Base-by-base conservation (phyloP, 2,113 vertebrate species). In the Tautogolabrus adspersus region DNA sequence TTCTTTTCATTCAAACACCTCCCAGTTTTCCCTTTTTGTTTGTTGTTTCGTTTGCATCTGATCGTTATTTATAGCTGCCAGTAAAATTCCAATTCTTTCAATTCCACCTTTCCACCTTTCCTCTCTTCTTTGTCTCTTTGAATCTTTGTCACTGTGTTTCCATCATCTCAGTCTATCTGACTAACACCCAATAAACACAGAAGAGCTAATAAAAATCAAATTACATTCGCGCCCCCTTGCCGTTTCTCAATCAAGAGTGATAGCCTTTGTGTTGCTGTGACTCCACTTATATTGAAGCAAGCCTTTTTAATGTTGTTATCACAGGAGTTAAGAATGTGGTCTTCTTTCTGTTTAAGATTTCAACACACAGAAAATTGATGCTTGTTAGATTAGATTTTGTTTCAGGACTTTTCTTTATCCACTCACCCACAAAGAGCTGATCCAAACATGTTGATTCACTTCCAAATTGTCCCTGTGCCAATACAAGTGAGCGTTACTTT, bases 161-260 rank as follows among this genome's bases (percentile, higher is more conserved):
- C 30, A 34, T 70, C 58, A 71, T 72, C 52, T 63, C 12, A 51
- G 63, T 74, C 44, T 5, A 15, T 46, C 44, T 46, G 12, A 16
- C 12, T 44, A 44, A 44, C 9, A 15, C 12, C 10, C 15, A 46
- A 46, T 15, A 46, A 15, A 15, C 44, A 46, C 10, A 4, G 52
- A 72, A 80, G 57, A 26, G 18, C 63, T 78, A 49, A 66, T 84
- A 58, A 52, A 72, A 77, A 58, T 83, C 38, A 57, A 81, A 65
- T 72, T 13, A 10, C 10, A 23, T 37, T 71, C 23, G 55, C 52
- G 6, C 47, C 61, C 73, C 80, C 51, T 2, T 67, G 62, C 58
- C 37, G 23, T 34, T 42, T 22, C 42, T 66, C 23, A 56, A 13
- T 66, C 34, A 74, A 40, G 44, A 74, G 26, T 49, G 30, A 34